Evolutionary conservation across 1,140 invertebrate species (phyloP).

Genomic region (Drosophila oshimai): DNA sequence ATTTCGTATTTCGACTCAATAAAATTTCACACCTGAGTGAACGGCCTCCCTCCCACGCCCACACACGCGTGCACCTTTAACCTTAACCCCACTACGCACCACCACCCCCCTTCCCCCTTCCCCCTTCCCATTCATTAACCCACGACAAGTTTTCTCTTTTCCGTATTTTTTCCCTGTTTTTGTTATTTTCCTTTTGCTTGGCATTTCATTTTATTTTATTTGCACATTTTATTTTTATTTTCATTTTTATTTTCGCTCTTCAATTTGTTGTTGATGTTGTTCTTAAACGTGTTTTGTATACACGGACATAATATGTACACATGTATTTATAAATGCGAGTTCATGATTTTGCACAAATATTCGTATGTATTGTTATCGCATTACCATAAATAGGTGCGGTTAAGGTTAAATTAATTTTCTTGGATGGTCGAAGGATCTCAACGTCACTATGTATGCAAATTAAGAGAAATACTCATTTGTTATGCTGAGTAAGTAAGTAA

Average conservation of each 20-base stretch:
- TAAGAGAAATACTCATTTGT: too few relatives aligned
- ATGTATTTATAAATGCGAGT: neutral
- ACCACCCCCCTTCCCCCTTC: conserved; percentile 1
- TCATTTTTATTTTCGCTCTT: conserved; percentile 58
- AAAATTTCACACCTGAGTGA: conserved; percentile 78
- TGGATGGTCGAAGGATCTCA: neutral
- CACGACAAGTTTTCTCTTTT: conserved; percentile 38
- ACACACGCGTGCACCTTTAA: conserved; percentile 29
- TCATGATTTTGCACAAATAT: conserved; percentile 6
- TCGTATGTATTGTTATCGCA: conserved; percentile 6
- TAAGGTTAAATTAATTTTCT: neutral
- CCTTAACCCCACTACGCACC: neutral
- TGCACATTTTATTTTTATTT: conserved; percentile 7
- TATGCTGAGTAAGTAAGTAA: too few relatives aligned
- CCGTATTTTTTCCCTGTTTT: neutral
- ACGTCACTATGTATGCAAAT: neutral
- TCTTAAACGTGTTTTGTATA: conserved; percentile 36
- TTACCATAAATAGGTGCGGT: conserved; percentile 19
- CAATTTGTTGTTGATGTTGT: conserved; percentile 59
- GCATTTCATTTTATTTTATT: conserved; percentile 25
- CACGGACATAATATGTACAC: too few relatives aligned
- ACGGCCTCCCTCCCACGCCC: conserved; percentile 7
- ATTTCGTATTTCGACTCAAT: conserved; percentile 80
- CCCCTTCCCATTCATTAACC: conserved; percentile 10
- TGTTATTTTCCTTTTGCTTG: conserved; percentile 34